Conservation (phyloP, 2,797 vertebrate genomes). For the Semotilus atromaculatus region DNA sequence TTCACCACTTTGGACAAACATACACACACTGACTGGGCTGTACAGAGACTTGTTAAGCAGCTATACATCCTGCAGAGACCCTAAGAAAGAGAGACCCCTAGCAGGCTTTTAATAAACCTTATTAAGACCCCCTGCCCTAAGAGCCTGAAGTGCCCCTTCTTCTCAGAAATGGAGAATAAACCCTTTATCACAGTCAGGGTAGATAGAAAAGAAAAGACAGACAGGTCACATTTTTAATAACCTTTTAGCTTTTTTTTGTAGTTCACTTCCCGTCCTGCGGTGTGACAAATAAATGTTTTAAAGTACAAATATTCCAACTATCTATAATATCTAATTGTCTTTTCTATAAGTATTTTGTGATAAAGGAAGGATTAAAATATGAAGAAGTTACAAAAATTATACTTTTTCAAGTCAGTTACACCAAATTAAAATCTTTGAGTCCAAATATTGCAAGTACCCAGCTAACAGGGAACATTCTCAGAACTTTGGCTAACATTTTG, state of each 20-base stretch:
- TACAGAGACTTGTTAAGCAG: background rate
- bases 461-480: background rate
- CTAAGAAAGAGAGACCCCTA: background rate
- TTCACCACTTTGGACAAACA: background rate
- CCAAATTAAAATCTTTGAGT: background rate
- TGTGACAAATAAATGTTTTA: background rate
- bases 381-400: background rate
- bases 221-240: background rate
- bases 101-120: constrained; percentile 38
- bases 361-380: background rate
- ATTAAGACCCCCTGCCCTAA: background rate
- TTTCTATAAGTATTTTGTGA: background rate
- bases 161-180: constrained; percentile 8
- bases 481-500: background rate
- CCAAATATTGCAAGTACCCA: background rate
- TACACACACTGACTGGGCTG: background rate
- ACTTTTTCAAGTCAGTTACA: background rate
- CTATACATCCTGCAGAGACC: constrained; percentile 9
- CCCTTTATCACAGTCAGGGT: background rate
- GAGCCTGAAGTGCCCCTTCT: background rate
- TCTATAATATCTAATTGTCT: too few species aligned
- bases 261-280: background rate
- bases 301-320: background rate
- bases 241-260: background rate
- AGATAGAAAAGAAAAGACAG: background rate